Percentiles rank a stretch among this genome's conserved stretches.
Evolutionary conservation across 1,140 invertebrate species (phyloP).

Genomic region (Drosophila murphyi): DNA sequence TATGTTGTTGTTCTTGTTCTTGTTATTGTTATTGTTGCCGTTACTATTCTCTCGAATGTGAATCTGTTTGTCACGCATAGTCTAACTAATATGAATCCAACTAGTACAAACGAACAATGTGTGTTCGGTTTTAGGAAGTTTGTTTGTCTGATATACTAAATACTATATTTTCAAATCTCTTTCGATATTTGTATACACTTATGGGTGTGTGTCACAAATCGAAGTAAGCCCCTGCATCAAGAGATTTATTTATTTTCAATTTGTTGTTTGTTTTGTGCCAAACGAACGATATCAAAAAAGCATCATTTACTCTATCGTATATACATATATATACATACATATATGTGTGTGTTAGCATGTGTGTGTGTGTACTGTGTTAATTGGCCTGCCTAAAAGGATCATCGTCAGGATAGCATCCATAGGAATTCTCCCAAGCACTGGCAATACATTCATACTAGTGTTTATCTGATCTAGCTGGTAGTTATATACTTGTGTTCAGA

Average conservation of each 20-base stretch:
- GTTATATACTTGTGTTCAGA: slow-evolving; percentile 12
- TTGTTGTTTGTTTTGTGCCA: slow-evolving; percentile 4
- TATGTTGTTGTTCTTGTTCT: slow-evolving; percentile 1
- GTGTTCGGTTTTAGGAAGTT: slow-evolving; percentile 41
- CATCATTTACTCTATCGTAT: slow-evolving; percentile 44
- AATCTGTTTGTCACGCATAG: slow-evolving; percentile 37
- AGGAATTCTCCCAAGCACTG: slow-evolving; percentile 6
- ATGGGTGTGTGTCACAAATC: slow-evolving; percentile 15
- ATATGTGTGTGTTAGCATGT: slow-evolving; percentile 21
- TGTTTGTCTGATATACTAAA: not conserved
- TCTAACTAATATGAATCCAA: slow-evolving; percentile 40
- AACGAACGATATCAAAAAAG: slow-evolving; percentile 34
- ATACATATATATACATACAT: slow-evolving; percentile 53
- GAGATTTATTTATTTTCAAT: slow-evolving; percentile 11
- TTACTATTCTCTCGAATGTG: slow-evolving; percentile 6
- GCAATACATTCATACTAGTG: slow-evolving; percentile 44
- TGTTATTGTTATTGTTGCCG: no score
- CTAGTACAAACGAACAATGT: slow-evolving; percentile 42
- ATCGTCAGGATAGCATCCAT: not conserved
- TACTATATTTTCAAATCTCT: slow-evolving; percentile 15
- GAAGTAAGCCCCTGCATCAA: slow-evolving; percentile 9
- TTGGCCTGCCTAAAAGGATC: slow-evolving; percentile 23
- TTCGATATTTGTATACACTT: slow-evolving; percentile 17
- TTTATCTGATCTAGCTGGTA: slow-evolving; percentile 11
- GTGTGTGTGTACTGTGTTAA: slow-evolving; percentile 21